Base-by-base conservation (phyloP, 92 coral and sea anemone genomes). In the Epizoanthus scotinus region DNA sequence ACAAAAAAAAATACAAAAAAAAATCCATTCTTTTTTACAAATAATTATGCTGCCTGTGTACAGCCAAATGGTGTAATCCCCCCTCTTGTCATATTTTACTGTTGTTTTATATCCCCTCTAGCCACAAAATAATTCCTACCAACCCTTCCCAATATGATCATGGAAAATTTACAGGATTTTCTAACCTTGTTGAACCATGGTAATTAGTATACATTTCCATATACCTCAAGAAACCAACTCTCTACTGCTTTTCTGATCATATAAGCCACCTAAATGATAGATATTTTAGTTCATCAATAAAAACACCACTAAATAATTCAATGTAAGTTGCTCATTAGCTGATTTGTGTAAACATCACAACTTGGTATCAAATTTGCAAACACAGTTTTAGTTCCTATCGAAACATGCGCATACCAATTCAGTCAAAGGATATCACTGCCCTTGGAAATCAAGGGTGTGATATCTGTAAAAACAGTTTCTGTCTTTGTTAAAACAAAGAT, bases 391-490 rank as follows among this genome's bases (percentile, higher is more conserved):
- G 31, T 64, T 27, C 13, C 42, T 64, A 64, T 27, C 69, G 28
- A 13, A 19, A 64, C 40, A 26, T 64, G 31, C 69, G 1, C 42
- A 27, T 26, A 27, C 4, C 7, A 26, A 67, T 12, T 67, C 18
- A 24, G 2, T 15, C 19, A 34, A 1, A 63, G 36, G 20, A 54
- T 52, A 49, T 81, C 52, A 15, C 27, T 67, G 6, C 49, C 34
- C 67, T 53, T 67, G 84, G 34, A 50, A 81, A 81, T 67, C 66
- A 4, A 22, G 9, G 17, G 78, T 67, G 38, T 81, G 84, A 81
- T 81, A 67, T 1, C 17, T 6, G 29, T 53, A 67, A 14, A 67
- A 81, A 61, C 78, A 67, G 66, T 81, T 81, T 67, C 64, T 81
- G 5, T 67, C 77, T 0, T 22, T 81, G 27, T 65, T 79, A 36